phyloP scores from a whole-genome alignment of 2,797 vertebrate genomes.

The Nyctalus aviator region DNA sequence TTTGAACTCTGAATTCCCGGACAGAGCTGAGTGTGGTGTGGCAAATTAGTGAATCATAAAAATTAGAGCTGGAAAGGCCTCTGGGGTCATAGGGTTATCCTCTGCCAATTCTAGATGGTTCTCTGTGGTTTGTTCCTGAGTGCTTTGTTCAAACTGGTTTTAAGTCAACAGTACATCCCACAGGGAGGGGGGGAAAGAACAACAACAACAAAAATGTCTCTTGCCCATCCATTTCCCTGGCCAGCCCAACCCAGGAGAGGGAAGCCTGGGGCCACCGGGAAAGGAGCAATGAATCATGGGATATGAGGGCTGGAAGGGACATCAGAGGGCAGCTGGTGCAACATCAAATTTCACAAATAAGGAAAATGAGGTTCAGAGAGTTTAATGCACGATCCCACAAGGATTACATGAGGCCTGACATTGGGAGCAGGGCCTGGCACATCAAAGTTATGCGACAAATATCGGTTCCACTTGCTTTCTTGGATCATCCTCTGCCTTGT shows the following conservation, averaged over 20 bases:
- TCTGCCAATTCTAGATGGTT: conserved; percentile 75
- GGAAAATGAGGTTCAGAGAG: neutral
- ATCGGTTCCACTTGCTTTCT: neutral
- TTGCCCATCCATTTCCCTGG: neutral
- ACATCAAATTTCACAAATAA: conserved; percentile 27
- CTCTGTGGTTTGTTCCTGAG: conserved; percentile 67
- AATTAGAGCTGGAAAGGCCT: conserved; percentile 75
- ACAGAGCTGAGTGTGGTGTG: conserved; percentile 67
- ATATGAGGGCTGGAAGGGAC: conserved; percentile 28
- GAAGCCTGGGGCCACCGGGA: neutral
- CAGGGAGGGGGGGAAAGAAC: neutral
- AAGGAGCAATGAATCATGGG: neutral
- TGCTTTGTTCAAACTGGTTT: conserved; percentile 74
- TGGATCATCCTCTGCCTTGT: neutral
- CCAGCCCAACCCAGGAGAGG: conserved; percentile 28
- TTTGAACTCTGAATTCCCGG: conserved; percentile 81
- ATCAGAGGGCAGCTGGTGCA: neutral
- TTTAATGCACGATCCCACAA: neutral
- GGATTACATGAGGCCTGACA: neutral
- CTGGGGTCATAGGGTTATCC: conserved; percentile 77
- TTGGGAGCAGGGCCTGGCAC: neutral
- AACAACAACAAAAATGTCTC: neutral
- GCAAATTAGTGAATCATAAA: conserved; percentile 83
- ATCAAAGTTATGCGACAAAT: neutral
- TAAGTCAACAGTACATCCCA: conserved; percentile 73